Evolutionary conservation across 1,140 invertebrate genomes (phyloP).

Genomic region (Zaprionus ghesquierei): DNA sequence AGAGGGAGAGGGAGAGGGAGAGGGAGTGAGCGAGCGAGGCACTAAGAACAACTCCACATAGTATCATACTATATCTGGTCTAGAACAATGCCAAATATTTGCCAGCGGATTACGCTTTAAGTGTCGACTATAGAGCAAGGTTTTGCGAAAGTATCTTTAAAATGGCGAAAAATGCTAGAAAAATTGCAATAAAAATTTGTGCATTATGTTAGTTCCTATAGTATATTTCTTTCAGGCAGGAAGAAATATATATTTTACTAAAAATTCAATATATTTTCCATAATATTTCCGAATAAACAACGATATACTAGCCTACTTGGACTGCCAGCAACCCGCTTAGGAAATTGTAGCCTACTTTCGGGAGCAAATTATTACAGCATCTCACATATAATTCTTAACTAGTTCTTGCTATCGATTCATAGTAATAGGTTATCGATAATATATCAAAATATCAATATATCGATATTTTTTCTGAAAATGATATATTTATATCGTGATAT

Average conservation of each 20-base stretch:
- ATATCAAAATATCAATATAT: too few relatives aligned
- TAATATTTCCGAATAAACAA: too few relatives aligned
- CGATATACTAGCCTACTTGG: too few relatives aligned
- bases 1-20: not conserved
- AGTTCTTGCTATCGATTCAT: not conserved
- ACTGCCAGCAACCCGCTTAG: too few relatives aligned
- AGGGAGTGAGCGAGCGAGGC: not conserved
- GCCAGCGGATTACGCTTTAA: slow-evolving; percentile 21
- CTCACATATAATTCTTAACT: not conserved
- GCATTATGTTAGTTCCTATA: too few relatives aligned
- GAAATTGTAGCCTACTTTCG: not conserved
- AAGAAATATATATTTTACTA: too few relatives aligned
- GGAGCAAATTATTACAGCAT: not conserved
- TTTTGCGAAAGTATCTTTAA: not conserved
- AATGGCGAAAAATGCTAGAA: not conserved
- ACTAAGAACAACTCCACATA: not conserved
- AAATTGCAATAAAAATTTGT: not conserved
- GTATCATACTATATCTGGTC: slow-evolving; percentile 11
- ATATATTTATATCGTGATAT: too few relatives aligned
- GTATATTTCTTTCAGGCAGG: too few relatives aligned
- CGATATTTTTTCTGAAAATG: too few relatives aligned
- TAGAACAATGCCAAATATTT: slow-evolving; percentile 45
- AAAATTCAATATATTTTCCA: too few relatives aligned
- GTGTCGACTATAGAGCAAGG: not conserved
- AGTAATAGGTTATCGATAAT: too few relatives aligned